Conservation (phyloP, 2,888 invertebrate species). For the Mimumesa dahlbomi region DNA sequence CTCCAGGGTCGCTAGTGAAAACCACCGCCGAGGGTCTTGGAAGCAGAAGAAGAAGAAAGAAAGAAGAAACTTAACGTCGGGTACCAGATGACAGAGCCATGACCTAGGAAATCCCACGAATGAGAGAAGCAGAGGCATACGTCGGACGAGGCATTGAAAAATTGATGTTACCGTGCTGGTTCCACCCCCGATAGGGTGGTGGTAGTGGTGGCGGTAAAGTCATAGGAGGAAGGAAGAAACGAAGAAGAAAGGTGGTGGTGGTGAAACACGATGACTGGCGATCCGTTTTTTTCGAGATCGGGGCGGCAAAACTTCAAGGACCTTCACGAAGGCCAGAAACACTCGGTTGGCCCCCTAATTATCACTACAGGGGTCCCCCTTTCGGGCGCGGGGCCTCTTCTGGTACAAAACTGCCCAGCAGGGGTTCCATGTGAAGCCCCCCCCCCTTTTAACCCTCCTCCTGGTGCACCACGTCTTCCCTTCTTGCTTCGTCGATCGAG, state of each 20-base stretch:
- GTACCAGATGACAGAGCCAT: conserved; percentile 72
- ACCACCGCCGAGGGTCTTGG: conserved; percentile 36
- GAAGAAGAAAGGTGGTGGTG: conserved; percentile 44
- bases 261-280: conserved; percentile 73
- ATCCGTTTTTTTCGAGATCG: conserved; percentile 67
- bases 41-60: conserved; percentile 20
- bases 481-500: conserved; percentile 35
- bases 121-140: conserved; percentile 46
- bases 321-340: conserved; percentile 77
- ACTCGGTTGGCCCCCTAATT: conserved; percentile 80
- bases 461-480: conserved; percentile 56
- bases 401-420: conserved; percentile 78
- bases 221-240: conserved; percentile 2
- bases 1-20: conserved; percentile 33
- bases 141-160: conserved; percentile 67
- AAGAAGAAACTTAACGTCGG: conserved; percentile 51
- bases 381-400: conserved; percentile 74
- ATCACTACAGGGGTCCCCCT: conserved; percentile 79
- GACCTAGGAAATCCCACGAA: conserved; percentile 71
- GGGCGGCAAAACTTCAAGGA: conserved; percentile 79
- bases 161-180: conserved; percentile 61
- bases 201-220: conserved; percentile 15
- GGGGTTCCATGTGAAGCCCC: conserved; percentile 74
- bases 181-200: conserved; percentile 52
- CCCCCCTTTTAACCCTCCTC: conserved; percentile 49